phyloP scores from a whole-genome alignment of 2,797 vertebrate genomes.

The Varecia variegata region DNA sequence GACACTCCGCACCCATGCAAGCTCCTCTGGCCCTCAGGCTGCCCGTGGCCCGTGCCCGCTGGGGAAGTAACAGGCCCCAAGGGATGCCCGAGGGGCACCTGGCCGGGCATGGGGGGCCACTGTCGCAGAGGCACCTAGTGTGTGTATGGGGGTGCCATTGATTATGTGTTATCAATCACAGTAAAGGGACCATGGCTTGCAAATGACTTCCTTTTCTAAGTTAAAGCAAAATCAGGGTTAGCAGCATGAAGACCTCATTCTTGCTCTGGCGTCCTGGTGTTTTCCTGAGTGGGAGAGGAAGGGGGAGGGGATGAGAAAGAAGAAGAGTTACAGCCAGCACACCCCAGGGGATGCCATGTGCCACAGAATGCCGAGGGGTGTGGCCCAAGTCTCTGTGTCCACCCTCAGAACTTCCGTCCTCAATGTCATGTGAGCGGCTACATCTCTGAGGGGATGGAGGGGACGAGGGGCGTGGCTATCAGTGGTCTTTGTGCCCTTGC shows the following conservation, averaged over 20 bases:
- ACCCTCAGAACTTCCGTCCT: not conserved
- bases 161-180: not conserved
- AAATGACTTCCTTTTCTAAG: not conserved
- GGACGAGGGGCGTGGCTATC: not conserved
- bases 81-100: not conserved
- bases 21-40: not conserved
- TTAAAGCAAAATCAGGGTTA: not conserved
- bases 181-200: not conserved
- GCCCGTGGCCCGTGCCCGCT: not conserved
- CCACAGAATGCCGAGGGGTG: too few species aligned
- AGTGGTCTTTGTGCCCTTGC: not conserved
- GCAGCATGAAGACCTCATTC: not conserved
- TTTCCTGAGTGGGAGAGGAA: not conserved
- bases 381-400: not conserved
- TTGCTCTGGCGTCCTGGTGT: not conserved
- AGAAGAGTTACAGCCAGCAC: rapidly evolving
- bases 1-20: not conserved
- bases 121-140: not conserved
- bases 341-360: not conserved
- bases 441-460: not conserved
- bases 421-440: not conserved
- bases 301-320: not conserved
- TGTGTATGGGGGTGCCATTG: rapidly evolving
- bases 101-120: not conserved
- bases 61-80: too few species aligned